Evolutionary conservation across 2,888 invertebrate genomes (phyloP).

Genomic region (Sycophila texana): DNA sequence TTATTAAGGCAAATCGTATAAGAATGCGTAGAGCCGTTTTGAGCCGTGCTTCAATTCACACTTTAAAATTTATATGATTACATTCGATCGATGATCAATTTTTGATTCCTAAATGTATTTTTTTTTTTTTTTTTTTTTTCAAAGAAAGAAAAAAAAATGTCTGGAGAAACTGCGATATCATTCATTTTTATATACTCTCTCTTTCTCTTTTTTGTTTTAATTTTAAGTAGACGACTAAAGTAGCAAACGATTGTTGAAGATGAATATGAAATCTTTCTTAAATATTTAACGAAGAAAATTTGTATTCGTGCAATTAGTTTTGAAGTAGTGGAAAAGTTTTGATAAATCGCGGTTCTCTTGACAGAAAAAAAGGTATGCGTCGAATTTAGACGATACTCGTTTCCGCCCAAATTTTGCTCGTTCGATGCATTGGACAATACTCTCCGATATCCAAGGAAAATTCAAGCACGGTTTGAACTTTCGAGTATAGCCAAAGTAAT

Average conservation of each 20-base stretch:
- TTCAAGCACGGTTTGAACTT: conserved; percentile 48
- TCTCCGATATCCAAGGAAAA: conserved; percentile 29
- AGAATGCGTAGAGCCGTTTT: conserved; percentile 16
- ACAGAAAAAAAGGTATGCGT: conserved; percentile 21
- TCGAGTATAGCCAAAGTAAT: conserved; percentile 42
- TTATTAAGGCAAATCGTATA: conserved; percentile 32
- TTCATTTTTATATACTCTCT: background rate
- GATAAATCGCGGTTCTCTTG: background rate
- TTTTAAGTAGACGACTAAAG: too few relatives aligned
- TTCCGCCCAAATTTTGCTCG: conserved; percentile 47
- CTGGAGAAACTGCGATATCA: background rate
- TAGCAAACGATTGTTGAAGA: too few relatives aligned
- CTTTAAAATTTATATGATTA: conserved; percentile 5
- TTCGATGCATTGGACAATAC: conserved; percentile 54
- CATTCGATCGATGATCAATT: background rate
- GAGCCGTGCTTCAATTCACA: conserved; percentile 39
- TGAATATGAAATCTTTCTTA: too few relatives aligned
- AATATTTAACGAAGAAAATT: too few relatives aligned
- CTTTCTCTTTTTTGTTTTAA: too few relatives aligned
- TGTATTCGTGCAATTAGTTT: too few relatives aligned
- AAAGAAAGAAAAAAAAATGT: background rate
- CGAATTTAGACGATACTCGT: conserved; percentile 11
- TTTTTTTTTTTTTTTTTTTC: background rate
- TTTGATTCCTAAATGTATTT: background rate
- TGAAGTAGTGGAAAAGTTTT: background rate